Evolutionary conservation across 2,797 vertebrate genomes (phyloP).

Genomic region (Melanotaenia boesemani): DNA sequence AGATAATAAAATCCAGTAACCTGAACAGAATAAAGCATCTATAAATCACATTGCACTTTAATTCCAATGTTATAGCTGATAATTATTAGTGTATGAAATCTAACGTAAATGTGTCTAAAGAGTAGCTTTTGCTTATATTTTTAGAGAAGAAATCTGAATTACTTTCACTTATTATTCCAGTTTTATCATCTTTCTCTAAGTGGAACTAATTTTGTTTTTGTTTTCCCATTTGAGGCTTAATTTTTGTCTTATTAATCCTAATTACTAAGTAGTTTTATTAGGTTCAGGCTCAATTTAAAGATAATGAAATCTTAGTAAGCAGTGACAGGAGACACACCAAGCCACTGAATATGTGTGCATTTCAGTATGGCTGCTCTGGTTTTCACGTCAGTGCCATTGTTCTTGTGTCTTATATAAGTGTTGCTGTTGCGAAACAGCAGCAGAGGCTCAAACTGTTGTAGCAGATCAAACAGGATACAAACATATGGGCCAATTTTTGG

Average conservation of each 20-base stretch:
- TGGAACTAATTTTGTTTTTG: neutral
- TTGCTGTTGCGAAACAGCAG: slow-evolving; percentile 35
- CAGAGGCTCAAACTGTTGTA: slow-evolving; percentile 13
- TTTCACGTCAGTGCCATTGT: slow-evolving; percentile 32
- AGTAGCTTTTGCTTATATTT: neutral
- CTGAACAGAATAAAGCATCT: neutral
- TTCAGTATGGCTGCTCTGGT: slow-evolving; percentile 1
- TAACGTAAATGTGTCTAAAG: neutral
- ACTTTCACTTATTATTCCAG: neutral
- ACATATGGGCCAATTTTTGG: neutral
- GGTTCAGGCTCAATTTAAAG: neutral
- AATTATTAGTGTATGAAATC: neutral
- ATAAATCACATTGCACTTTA: neutral
- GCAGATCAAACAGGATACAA: slow-evolving; percentile 17
- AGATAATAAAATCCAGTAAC: neutral
- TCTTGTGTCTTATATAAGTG: slow-evolving; percentile 50
- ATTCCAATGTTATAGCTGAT: neutral
- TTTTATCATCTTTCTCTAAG: neutral
- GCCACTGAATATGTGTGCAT: neutral
- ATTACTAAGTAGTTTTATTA: neutral
- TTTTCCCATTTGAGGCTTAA: neutral
- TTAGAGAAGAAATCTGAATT: neutral
- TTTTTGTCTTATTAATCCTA: neutral
- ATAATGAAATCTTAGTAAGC: neutral
- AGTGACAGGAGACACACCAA: slow-evolving; percentile 1